Evolutionary conservation across 2,113 vertebrate species (phyloP), one percentile per base, ranked within the genome.

Genomic region (Paratilapia polleni): DNA sequence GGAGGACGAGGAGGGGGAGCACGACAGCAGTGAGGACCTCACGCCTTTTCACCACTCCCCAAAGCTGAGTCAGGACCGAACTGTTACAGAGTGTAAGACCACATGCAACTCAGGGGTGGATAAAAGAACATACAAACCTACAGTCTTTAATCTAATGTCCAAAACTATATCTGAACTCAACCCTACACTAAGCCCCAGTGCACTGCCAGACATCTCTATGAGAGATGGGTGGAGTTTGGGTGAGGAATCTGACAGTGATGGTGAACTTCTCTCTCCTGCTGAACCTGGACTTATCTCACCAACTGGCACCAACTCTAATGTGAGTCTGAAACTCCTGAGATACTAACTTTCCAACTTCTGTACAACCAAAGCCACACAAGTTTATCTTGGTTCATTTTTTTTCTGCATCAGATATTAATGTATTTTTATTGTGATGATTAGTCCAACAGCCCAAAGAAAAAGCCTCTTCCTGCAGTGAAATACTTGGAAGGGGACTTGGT

Each of bases 401-500:
- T 17, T 66, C 57, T 74, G 8, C 22, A 28, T 80, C 13, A 11
- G 2, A 63, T 57, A 62, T 19, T 84, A 81, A 89, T 75, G 4
- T 78, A 6, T 78, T 83, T 82, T 86, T 80, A 89, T 94, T 92
- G 47, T 91, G 61, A 19, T 75, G 82, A 86, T 95, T 87, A 96
- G 97, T 97, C 97, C 95, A 96, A 96, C 75, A 96, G 96, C 92
- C 95, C 96, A 95, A 95, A 95, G 96, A 99, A 97, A 95, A 98
- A 96, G 87, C 92, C 95, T 87, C 83, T 95, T 34, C 97, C 97
- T 68, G 90, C 96, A 77, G 93, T 94, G 26, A 97, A 97, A 91
- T 97, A 97, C 91, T 91, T 96, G 88, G 96, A 97, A 90, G 98
- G 97, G 81, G 97, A 99, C 94, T 92, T 99, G 84, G 98, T 99